Conservation (phyloP, 2,888 invertebrate genomes). For the Ormyrus nitidulus region DNA sequence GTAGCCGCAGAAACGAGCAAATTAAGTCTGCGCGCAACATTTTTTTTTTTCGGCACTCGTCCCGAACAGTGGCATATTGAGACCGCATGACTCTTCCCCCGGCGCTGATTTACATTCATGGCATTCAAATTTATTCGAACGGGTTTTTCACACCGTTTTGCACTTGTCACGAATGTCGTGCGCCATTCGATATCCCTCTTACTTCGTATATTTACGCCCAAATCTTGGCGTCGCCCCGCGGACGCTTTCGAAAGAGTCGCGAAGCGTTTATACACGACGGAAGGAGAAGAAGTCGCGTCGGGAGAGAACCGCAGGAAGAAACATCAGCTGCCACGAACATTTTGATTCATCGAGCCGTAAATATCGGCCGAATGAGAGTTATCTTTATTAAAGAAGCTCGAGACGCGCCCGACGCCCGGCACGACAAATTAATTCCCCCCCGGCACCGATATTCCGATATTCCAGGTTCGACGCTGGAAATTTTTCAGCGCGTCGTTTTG, state of each 20-base stretch:
- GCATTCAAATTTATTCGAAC: conserved; percentile 53
- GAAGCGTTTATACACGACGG: background rate
- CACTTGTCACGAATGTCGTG: conserved; percentile 46
- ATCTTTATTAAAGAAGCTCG: conserved; percentile 17
- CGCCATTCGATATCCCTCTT: background rate
- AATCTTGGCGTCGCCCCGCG: background rate
- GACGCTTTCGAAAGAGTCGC: conserved; percentile 25
- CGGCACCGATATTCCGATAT: background rate
- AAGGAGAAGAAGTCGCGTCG: background rate
- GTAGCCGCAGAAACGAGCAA: background rate
- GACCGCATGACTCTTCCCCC: conserved; percentile 8
- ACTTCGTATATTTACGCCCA: conserved; percentile 3
- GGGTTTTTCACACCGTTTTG: conserved; percentile 49
- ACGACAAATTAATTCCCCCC: conserved; percentile 31
- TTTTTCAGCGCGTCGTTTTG: conserved; percentile 4
- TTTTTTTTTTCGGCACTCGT: background rate
- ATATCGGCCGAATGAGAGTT: conserved; percentile 17
- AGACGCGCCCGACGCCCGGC: background rate
- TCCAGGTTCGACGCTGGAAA: conserved; percentile 11
- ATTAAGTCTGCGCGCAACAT: conserved; percentile 22
- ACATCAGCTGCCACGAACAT: background rate
- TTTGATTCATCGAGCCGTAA: conserved; percentile 45
- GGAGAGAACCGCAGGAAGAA: background rate
- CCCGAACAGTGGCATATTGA: conserved; percentile 19
- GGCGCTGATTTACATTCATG: conserved; percentile 42